These are phyloP conservation scores for Lutjanus erythropterus DNA, from an alignment of 2,113 vertebrate species.

Conservation along the genomic window DNA sequence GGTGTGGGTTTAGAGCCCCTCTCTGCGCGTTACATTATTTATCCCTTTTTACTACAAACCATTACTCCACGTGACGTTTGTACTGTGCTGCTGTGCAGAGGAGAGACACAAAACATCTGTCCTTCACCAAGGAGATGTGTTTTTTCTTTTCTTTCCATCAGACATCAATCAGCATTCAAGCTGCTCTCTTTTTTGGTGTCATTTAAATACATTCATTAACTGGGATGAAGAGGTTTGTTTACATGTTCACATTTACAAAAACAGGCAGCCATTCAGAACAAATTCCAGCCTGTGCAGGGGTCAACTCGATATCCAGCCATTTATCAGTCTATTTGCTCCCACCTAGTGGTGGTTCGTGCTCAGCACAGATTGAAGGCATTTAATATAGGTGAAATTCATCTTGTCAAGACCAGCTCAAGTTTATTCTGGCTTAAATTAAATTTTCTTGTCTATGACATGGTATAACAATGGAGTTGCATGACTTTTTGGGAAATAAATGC, in stretches of 20 bases:
- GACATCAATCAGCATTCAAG: background rate
- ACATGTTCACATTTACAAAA: background rate
- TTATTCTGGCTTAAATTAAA: background rate
- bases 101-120: slow-evolving; percentile 4
- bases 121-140: background rate
- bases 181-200: background rate
- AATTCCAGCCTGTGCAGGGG: background rate
- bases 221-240: background rate
- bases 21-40: slow-evolving; percentile 72
- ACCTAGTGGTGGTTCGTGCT: slow-evolving; percentile 64
- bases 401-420: background rate
- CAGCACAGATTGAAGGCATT: slow-evolving; percentile 3
- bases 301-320: too few species aligned
- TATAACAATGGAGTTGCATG: too few species aligned
- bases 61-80: slow-evolving; percentile 32
- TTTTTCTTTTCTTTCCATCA: background rate
- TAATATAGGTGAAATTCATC: background rate
- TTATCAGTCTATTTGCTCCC: slow-evolving; percentile 65
- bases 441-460: too few species aligned
- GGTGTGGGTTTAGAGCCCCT: slow-evolving; percentile 62
- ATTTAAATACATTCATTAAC: background rate
- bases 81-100: background rate
- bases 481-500: background rate
- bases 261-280: background rate
- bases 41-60: slow-evolving; percentile 65